Percentiles rank a stretch among this genome's conserved stretches.
These are phyloP conservation scores for Limnephilus auricula DNA, from an alignment of 2,888 invertebrate genomes.

Conservation along the genomic window DNA sequence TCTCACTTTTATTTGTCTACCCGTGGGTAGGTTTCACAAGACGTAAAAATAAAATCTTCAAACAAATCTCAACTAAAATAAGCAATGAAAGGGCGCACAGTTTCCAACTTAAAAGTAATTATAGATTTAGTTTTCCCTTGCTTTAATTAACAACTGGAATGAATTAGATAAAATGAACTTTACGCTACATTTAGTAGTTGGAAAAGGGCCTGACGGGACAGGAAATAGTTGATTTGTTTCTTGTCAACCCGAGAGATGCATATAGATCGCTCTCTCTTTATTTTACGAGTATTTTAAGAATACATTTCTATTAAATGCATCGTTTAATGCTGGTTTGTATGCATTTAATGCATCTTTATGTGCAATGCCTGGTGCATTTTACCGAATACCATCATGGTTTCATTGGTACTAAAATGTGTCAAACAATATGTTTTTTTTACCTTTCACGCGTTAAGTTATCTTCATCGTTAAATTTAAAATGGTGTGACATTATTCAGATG, in stretches of 20 bases:
- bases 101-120: conserved; percentile 8
- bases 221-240: conserved; percentile 38
- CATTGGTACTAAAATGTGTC: not conserved
- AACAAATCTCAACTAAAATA: not conserved
- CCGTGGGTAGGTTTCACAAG: conserved; percentile 8
- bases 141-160: conserved; percentile 47
- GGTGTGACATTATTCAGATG: not conserved
- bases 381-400: not conserved
- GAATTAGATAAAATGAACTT: conserved; percentile 26
- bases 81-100: conserved; percentile 21
- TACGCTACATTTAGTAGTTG: conserved; percentile 25
- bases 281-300: conserved; percentile 22
- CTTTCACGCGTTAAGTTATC: not conserved
- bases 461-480: not conserved
- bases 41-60: not conserved
- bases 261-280: not conserved
- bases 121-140: not conserved
- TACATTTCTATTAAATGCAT: conserved; percentile 36
- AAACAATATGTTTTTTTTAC: not conserved
- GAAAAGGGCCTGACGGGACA: not conserved
- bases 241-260: conserved; percentile 8
- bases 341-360: no score
- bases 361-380: conserved; percentile 30
- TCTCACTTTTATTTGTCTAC: not conserved
- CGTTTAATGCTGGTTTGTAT: conserved; percentile 36